Conservation (phyloP, 2,797 vertebrate species). For the Epinephelus coioides region DNA sequence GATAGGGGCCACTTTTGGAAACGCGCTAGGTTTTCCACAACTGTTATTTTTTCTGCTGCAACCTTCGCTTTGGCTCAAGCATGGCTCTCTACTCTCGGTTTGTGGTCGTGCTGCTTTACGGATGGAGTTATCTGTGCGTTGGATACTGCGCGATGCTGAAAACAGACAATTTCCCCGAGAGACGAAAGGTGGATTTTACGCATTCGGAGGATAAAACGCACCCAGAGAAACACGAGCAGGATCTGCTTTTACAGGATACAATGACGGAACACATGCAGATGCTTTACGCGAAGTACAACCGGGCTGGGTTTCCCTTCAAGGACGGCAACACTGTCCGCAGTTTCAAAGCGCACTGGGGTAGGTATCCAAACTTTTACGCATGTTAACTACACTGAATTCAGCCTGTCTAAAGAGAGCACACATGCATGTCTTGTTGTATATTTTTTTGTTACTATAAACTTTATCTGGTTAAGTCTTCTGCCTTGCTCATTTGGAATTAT, state of each 20-base stretch:
- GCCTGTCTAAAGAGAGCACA: background rate
- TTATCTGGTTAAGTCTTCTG: background rate
- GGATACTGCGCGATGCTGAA: slow-evolving; percentile 81
- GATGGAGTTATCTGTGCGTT: slow-evolving; percentile 86
- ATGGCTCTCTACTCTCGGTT: slow-evolving; percentile 85
- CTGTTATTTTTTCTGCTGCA: slow-evolving; percentile 18
- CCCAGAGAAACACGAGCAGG: slow-evolving; percentile 45
- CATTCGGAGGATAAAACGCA: slow-evolving; percentile 66
- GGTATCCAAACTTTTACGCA: slow-evolving; percentile 65
- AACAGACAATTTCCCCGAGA: slow-evolving; percentile 71
- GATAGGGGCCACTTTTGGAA: slow-evolving; percentile 60
- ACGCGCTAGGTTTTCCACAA: slow-evolving; percentile 38
- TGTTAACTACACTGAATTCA: background rate
- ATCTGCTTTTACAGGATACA: slow-evolving; percentile 81
- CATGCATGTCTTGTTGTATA: fast-evolving
- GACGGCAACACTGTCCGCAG: slow-evolving; percentile 95
- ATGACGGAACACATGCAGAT: slow-evolving; percentile 95
- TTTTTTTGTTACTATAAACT: background rate
- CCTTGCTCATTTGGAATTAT: background rate
- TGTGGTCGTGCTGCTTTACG: slow-evolving; percentile 86
- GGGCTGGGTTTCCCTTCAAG: slow-evolving; percentile 79
- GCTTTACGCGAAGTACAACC: slow-evolving; percentile 92
- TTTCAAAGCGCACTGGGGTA: slow-evolving; percentile 87
- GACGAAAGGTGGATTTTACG: slow-evolving; percentile 68
- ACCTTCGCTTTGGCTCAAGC: slow-evolving; percentile 29